phyloP scores from a whole-genome alignment of 2,797 vertebrate genomes.

The Xenentodon cancila region DNA sequence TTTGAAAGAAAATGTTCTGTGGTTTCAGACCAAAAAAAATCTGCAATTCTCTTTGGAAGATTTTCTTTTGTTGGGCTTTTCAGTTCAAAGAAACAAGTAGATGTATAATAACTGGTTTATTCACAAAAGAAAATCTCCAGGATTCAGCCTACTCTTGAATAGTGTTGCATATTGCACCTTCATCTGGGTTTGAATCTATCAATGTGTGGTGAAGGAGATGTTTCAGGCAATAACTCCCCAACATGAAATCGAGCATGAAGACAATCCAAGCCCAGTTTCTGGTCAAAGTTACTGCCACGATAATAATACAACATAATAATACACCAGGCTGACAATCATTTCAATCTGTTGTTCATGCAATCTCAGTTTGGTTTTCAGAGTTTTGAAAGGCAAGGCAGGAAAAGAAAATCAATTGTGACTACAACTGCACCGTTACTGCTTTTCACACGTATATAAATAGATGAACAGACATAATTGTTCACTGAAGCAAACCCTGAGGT shows the following conservation, averaged over 20 bases:
- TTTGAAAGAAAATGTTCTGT: background rate
- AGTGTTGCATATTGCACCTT: background rate
- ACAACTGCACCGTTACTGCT: background rate
- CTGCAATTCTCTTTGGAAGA: background rate
- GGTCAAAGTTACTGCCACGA: conserved; percentile 14
- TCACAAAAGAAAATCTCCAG: background rate
- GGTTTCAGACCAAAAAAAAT: background rate
- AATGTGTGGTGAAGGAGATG: background rate
- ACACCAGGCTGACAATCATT: conserved; percentile 17
- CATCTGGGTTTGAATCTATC: background rate
- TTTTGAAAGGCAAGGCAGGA: no score
- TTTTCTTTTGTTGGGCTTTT: background rate
- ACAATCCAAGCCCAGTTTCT: background rate
- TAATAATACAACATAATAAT: conserved; percentile 11
- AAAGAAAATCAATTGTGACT: conserved; percentile 25
- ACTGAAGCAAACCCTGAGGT: background rate
- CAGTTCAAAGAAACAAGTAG: background rate
- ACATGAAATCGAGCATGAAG: conserved; percentile 11
- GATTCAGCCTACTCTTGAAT: no score
- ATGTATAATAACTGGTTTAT: background rate
- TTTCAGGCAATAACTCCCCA: conserved; percentile 18
- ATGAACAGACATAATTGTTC: conserved; percentile 13
- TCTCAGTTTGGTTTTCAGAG: conserved; percentile 19
- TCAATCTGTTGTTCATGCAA: conserved; percentile 10
- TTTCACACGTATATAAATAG: conserved; percentile 1